These are phyloP conservation scores for Pinctada fucata DNA, from an alignment of 2,888 invertebrate genomes.

Conservation along the genomic window DNA sequence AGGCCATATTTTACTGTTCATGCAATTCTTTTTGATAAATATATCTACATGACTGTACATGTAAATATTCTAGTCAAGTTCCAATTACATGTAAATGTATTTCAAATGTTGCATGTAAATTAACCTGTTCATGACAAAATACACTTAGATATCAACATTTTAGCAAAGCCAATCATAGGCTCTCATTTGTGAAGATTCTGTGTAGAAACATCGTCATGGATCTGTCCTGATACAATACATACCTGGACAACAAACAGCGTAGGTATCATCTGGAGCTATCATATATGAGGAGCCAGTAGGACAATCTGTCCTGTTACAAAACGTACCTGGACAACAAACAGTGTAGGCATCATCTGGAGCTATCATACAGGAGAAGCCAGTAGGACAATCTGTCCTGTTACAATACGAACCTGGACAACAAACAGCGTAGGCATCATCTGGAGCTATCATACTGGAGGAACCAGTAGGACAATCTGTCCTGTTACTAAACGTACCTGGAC, in stretches of 20 bases:
- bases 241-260: constrained; percentile 9
- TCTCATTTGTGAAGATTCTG: too few species aligned
- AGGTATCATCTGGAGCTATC: constrained; percentile 5
- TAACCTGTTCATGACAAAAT: too few species aligned
- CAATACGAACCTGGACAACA: not conserved
- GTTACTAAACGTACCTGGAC: not conserved
- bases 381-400: not conserved
- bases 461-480: not conserved
- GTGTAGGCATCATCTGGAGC: not conserved
- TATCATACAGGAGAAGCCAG: not conserved
- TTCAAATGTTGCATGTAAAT: too few species aligned
- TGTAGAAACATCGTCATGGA: too few species aligned
- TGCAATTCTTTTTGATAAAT: too few species aligned
- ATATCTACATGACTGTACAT: too few species aligned
- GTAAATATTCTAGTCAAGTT: too few species aligned
- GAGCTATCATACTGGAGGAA: not conserved
- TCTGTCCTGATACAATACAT: not conserved
- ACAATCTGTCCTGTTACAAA: not conserved
- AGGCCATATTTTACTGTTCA: too few species aligned
- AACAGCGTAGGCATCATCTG: not conserved
- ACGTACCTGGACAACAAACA: not conserved
- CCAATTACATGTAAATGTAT: too few species aligned
- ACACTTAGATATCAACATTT: too few species aligned
- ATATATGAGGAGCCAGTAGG: not conserved
- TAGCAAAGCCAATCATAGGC: too few species aligned